Evolutionary conservation across 2,888 invertebrate genomes (phyloP).

Genomic region (Amblyjoppa fuscipennis): DNA sequence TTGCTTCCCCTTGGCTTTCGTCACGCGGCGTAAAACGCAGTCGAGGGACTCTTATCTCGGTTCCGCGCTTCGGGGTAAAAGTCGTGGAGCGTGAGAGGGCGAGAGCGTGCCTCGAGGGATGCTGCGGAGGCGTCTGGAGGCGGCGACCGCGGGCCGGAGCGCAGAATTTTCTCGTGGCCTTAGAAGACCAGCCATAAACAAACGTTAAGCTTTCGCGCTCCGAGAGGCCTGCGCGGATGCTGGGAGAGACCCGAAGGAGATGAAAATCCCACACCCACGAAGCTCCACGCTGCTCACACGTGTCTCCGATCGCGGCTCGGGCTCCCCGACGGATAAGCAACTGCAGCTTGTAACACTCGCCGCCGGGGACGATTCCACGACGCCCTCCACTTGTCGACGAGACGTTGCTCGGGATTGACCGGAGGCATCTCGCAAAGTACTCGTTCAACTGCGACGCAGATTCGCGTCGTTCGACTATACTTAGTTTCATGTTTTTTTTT

Average conservation of each 20-base stretch:
- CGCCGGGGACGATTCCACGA: not conserved
- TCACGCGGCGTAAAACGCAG: conserved; percentile 28
- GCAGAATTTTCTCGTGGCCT: conserved; percentile 3
- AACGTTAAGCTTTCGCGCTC: conserved; percentile 19
- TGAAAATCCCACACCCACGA: conserved; percentile 32
- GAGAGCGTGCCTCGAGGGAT: not conserved
- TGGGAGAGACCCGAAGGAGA: not conserved
- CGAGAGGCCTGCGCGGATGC: not conserved
- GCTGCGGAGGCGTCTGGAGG: conserved; percentile 10
- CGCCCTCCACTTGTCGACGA: not conserved
- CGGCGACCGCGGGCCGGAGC: not conserved
- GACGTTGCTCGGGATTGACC: not conserved
- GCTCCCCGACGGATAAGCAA: conserved; percentile 4
- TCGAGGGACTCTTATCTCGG: conserved; percentile 56
- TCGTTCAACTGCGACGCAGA: not conserved
- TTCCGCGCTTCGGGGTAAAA: conserved; percentile 17
- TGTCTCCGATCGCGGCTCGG: conserved; percentile 32
- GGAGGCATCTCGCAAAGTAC: not conserved
- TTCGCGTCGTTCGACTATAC: not conserved
- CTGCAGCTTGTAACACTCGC: not conserved
- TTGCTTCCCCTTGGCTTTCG: conserved; percentile 21
- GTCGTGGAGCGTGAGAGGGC: not conserved
- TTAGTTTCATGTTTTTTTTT: not conserved
- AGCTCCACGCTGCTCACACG: conserved; percentile 20
- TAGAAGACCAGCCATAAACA: conserved; percentile 36